Evolutionary conservation across 2,888 invertebrate genomes (phyloP), one percentile per base, ranked within the genome.

Genomic region (Cheilosia grossa): DNA sequence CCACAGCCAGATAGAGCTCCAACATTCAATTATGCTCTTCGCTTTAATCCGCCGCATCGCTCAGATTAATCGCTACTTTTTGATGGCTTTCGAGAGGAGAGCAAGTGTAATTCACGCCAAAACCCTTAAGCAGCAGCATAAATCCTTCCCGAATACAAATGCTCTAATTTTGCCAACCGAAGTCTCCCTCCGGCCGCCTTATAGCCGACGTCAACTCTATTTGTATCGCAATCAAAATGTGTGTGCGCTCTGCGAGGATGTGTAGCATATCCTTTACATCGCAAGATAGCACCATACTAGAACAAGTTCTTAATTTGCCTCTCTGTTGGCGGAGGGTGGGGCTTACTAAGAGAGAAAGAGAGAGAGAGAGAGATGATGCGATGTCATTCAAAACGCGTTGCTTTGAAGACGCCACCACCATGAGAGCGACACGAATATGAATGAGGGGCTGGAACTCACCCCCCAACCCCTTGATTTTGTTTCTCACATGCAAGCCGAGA

Each of bases 21-120:
- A 81, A 85, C 75, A 85, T 85, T 85, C 85, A 85, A 85, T 85
- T 85, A 85, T 81, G 85, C 81, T 70, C 75, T 53, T 72, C 67
- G 59, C 51, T 70, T 81, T 85, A 85, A 85, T 85, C 85, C 85
- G 77, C 81, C 70, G 85, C 81, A 85, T 81, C 66, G 85, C 85
- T 85, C 81, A 85, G 85, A 85, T 81, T 85, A 85, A 85, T 85
- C 85, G 85, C 75, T 77, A 70, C 85, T 85, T 85, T 83, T 85
- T 85, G 81, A 85, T 85, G 75, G 75, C 85, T 85, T 85, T 80
- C 81, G 70, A 81, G 81, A 72, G 56, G 67, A 77, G 66, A 77
- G 70, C 72, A 66, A 85, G 75, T 77, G 85, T 85, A 85, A 85
- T 81, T 85, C 81, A 77, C 85, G 81, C 75, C 85, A 77, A 85